Evolutionary conservation across 2,888 invertebrate genomes (phyloP), one percentile per base, ranked within the genome.

Genomic region (Drosophila incognita): DNA sequence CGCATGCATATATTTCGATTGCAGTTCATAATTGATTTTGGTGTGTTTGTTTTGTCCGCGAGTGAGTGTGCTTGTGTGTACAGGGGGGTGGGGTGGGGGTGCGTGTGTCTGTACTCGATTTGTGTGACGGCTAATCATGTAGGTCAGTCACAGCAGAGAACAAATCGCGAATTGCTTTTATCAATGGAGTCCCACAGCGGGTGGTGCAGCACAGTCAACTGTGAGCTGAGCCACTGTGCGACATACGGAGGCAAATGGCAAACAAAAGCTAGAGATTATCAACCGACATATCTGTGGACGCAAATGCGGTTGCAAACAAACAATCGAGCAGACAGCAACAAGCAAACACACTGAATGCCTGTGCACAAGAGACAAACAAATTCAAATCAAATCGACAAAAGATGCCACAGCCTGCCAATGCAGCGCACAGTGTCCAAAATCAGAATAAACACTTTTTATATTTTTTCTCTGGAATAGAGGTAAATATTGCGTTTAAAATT

Each of bases 381-480:
- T 87, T 83, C 88, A 88, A 87, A 83, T 85, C 81, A 85, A 82
- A 83, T 81, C 72, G 73, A 82, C 81, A 84, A 80, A 82, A 80
- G 81, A 80, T 70, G 70, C 64, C 38, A 33, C 31, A 57, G 56
- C 52, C 10, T 29, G 59, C 15, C 31, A 35, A 21, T 15, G 35
- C 65, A 11, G 31, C 33, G 49, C 59, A 57, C 57, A 31, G 21
- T 31, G 31, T 29, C 18, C 4, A 1, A 29, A 56, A 15, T 18
- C 46, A 8, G 8, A 15, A 24, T 1, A 15, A 7, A 24, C 46
- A 15, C 7, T 8, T 15, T 15, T 24, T 2, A 11, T 6, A n/a
- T 4, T 6, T 5, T 21, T 21, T 21, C 0, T 21, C 1, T 6
- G 11, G 10, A 31, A 31, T 31, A 10, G 6, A 11, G 1, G 2